phyloP scores from a whole-genome alignment of 2,113 vertebrate species.

The Gymnocephalus cernua region DNA sequence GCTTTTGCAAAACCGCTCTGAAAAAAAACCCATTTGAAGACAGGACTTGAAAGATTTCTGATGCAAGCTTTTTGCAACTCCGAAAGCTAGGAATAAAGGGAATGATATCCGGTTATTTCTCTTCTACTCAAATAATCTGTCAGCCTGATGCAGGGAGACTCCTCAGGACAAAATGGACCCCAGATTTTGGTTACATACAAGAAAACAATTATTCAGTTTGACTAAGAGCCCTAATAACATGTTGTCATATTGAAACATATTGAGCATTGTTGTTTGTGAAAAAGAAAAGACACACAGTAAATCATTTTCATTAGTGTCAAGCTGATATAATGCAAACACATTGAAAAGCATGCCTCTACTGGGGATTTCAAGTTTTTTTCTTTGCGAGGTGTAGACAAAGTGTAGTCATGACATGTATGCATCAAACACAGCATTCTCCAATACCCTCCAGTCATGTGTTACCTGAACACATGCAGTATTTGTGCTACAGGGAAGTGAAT shows the following conservation, averaged over 20 bases:
- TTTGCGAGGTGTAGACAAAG: not conserved
- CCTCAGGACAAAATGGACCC: conserved; percentile 5
- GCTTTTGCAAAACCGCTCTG: conserved; percentile 29
- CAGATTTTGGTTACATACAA: not conserved
- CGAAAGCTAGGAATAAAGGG: not conserved
- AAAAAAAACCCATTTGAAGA: conserved; percentile 50
- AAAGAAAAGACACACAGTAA: not conserved
- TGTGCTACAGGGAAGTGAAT: not conserved
- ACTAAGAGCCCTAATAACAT: not conserved
- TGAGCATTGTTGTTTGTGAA: too few relatives aligned
- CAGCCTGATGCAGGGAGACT: conserved; percentile 14
- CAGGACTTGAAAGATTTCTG: conserved; percentile 22
- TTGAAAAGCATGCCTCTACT: not conserved
- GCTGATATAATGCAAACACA: not conserved
- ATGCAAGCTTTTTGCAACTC: conserved; percentile 29
- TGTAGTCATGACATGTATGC: not conserved
- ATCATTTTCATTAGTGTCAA: not conserved
- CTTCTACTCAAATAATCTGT: not conserved
- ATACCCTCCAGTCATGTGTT: conserved; percentile 19
- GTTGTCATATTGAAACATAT: not conserved
- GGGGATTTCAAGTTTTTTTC: conserved; percentile 8
- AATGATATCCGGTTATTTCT: conserved; percentile 27
- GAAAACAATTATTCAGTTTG: not conserved
- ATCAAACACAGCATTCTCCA: conserved; percentile 6
- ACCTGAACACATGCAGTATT: conserved; percentile 29